Conservation (phyloP, 1,140 invertebrate genomes). For the Drosophila saltans region DNA sequence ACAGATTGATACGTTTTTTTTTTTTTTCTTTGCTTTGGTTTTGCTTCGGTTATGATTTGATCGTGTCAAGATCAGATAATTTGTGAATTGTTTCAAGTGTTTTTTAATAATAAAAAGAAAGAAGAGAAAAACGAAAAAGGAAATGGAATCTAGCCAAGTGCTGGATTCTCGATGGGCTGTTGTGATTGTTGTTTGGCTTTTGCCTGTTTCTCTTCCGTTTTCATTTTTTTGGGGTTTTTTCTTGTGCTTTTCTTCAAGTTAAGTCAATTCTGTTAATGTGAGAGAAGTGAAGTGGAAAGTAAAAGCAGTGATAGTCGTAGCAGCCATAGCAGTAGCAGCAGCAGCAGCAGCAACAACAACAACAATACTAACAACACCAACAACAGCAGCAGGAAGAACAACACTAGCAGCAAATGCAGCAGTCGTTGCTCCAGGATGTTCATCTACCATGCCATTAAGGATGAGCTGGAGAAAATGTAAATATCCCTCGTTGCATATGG, state of each 20-base stretch:
- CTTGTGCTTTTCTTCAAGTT: constrained; percentile 1
- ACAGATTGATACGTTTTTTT: not conserved
- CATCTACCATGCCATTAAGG: constrained; percentile 60
- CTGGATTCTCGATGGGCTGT: constrained; percentile 6
- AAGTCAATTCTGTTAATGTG: constrained; percentile 8
- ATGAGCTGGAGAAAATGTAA: constrained; percentile 77
- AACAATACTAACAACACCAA: not conserved
- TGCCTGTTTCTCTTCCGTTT: not conserved
- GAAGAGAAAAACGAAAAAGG: not conserved
- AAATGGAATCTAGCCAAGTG: constrained; percentile 7
- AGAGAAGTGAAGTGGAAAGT: not conserved
- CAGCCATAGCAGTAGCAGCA: constrained; percentile 12
- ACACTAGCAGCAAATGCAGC: constrained; percentile 17
- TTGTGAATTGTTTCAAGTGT: not conserved
- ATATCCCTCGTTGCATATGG: constrained; percentile 12
- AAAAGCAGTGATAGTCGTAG: constrained; percentile 15
- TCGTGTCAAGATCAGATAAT: not conserved
- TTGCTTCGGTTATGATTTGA: not conserved
- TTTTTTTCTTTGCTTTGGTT: not conserved
- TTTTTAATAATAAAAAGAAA: too few species aligned
- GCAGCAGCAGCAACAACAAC: constrained; percentile 15
- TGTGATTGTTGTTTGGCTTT: not conserved
- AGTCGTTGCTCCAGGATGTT: constrained; percentile 49
- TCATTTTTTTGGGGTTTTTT: not conserved
- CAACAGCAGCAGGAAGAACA: constrained; percentile 3